Evolutionary conservation across 2,797 vertebrate species (phyloP).

Genomic region (Zalophus californianus): DNA sequence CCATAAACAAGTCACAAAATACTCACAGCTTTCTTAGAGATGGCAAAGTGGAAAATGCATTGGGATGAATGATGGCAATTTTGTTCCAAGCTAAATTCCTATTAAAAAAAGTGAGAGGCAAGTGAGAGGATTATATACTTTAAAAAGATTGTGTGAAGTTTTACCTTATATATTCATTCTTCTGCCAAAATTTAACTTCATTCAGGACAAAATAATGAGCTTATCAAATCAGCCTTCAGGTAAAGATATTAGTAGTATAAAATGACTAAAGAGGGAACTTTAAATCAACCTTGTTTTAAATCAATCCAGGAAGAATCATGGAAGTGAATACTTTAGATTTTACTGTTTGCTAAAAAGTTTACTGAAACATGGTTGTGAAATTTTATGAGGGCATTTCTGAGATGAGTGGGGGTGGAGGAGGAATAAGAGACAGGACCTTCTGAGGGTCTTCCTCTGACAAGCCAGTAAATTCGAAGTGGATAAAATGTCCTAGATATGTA

Average conservation of each 20-base stretch:
- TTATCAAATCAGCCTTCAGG: not conserved
- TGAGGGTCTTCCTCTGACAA: not conserved
- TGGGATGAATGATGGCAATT: conserved; percentile 90
- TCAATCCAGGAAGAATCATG: conserved; percentile 12
- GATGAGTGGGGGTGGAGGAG: not conserved
- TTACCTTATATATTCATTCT: conserved; percentile 13
- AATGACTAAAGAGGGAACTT: conserved; percentile 3
- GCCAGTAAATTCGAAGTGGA: not conserved
- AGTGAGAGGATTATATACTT: conserved; percentile 70
- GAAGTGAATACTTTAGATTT: conserved; percentile 54
- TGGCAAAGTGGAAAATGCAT: conserved; percentile 93
- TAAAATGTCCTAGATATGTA: not conserved
- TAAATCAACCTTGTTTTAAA: conserved; percentile 33
- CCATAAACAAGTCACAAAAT: conserved; percentile 69
- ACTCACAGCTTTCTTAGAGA: conserved; percentile 97
- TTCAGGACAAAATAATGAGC: conserved; percentile 20
- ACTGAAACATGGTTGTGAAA: conserved; percentile 44
- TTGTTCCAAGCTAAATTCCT: conserved; percentile 97
- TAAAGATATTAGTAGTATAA: not conserved
- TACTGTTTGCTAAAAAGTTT: conserved; percentile 56
- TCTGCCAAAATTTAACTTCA: conserved; percentile 51
- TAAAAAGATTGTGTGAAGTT: conserved; percentile 74
- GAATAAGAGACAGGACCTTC: not conserved
- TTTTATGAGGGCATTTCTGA: conserved; percentile 65
- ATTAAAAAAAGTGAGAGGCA: conserved; percentile 65